phyloP scores from a whole-genome alignment of 2,888 invertebrate species.

The Seira musarum region DNA sequence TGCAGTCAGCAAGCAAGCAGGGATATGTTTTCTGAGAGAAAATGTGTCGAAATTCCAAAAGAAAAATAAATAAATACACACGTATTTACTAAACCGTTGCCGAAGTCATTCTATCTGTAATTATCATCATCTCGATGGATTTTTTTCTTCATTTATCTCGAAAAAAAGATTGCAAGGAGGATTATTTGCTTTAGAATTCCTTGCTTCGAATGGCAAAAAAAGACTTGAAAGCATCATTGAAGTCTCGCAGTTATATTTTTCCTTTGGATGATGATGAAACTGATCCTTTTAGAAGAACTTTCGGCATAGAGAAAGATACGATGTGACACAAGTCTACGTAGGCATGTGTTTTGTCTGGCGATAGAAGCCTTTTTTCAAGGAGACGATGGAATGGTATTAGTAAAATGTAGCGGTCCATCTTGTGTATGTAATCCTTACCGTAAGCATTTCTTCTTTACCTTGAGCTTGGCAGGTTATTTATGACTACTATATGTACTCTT shows the following conservation, averaged over 20 bases:
- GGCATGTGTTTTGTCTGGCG: not conserved
- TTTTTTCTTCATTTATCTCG: not conserved
- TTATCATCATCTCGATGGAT: constrained; percentile 23
- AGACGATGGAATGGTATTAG: not conserved
- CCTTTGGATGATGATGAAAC: not conserved
- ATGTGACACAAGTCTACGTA: constrained; percentile 35
- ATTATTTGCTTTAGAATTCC: constrained; percentile 21
- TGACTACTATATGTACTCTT: constrained; percentile 33
- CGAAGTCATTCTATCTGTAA: constrained; percentile 6
- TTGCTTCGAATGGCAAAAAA: not conserved
- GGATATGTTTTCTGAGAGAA: not conserved
- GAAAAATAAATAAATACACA: constrained; percentile 16
- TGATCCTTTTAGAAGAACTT: constrained; percentile 5
- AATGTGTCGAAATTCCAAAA: not conserved
- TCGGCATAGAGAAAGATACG: constrained; percentile 26
- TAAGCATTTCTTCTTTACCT: constrained; percentile 45
- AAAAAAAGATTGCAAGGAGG: constrained; percentile 9
- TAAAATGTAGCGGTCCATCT: not conserved
- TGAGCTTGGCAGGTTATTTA: constrained; percentile 54
- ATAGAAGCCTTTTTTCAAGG: not conserved
- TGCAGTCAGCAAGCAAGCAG: too few species aligned
- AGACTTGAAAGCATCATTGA: not conserved
- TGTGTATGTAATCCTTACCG: constrained; percentile 27
- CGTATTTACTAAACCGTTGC: not conserved
- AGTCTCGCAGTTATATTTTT: constrained; percentile 1